phyloP scores from a whole-genome alignment of 2,797 vertebrate species.

The Thaleichthys pacificus region DNA sequence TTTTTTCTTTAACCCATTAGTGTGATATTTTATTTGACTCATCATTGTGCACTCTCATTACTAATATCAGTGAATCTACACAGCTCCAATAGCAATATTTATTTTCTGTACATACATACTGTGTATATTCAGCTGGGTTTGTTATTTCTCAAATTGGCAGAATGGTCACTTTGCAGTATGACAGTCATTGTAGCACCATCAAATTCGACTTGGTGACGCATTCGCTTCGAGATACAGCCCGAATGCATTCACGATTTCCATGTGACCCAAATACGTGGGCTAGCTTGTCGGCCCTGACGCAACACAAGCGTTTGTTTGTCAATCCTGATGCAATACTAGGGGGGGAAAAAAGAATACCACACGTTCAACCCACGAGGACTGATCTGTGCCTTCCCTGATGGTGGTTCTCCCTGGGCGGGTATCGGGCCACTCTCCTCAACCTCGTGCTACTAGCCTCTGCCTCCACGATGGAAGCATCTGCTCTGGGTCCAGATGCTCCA shows the following conservation, averaged over 20 bases:
- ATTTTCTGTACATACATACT: too few species aligned
- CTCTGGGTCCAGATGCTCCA: conserved; percentile 3
- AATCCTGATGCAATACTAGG: neutral
- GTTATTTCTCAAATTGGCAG: too few species aligned
- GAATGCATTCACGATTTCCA: neutral
- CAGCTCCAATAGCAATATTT: too few species aligned
- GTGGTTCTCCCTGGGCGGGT: neutral
- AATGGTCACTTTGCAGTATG: too few species aligned
- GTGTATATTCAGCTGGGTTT: too few species aligned
- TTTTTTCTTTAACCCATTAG: neutral
- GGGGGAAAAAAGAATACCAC: neutral
- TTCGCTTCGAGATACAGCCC: neutral
- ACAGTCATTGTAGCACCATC: too few species aligned
- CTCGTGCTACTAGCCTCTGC: neutral
- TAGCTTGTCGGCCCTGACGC: too few species aligned
- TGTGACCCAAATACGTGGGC: neutral
- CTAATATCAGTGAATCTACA: neutral
- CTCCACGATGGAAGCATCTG: conserved; percentile 12
- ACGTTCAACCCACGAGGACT: neutral
- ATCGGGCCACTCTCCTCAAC: neutral
- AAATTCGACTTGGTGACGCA: too few species aligned
- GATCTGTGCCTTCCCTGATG: neutral
- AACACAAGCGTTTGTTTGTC: neutral
- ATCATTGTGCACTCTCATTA: neutral
- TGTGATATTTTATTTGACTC: neutral